A percentile compares a stretch with the other conserved stretches of the same genome.
Conservation (phyloP, 2,888 invertebrate species). For the Trachelus stipa region DNA sequence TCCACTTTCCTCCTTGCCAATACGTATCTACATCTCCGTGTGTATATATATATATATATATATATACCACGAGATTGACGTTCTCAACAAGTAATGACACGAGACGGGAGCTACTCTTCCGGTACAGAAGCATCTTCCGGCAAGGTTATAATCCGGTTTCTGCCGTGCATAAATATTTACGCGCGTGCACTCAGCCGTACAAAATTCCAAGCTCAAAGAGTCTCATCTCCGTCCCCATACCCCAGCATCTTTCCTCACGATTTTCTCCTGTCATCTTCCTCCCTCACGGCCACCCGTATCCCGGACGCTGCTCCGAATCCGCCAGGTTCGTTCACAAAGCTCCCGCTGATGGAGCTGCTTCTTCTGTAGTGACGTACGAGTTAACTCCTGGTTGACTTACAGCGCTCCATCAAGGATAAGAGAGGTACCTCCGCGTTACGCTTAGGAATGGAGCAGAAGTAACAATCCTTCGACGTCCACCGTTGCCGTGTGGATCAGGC, state of each 20-base stretch:
- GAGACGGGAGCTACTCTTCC: not conserved
- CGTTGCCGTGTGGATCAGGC: not conserved
- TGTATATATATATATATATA: not conserved
- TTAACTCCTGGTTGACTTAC: not conserved
- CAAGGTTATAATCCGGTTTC: slow-evolving; percentile 30
- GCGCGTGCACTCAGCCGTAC: slow-evolving; percentile 32
- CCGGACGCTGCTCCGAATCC: not conserved
- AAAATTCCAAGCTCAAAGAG: not conserved
- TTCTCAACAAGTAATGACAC: not conserved
- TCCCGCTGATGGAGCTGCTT: not conserved
- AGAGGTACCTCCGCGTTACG: not conserved
- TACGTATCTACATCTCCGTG: not conserved
- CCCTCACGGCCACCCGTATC: not conserved
- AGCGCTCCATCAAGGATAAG: not conserved
- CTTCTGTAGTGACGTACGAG: not conserved
- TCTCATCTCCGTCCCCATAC: not conserved
- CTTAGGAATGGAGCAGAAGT: not conserved
- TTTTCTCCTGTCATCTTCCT: not conserved
- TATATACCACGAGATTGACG: not conserved
- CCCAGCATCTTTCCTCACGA: not conserved
- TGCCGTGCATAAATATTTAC: slow-evolving; percentile 43
- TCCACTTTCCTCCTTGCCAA: not conserved
- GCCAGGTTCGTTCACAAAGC: not conserved
- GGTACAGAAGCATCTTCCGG: slow-evolving; percentile 12
- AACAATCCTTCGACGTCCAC: not conserved